These are phyloP conservation scores for Cyanistes caeruleus DNA, from an alignment of 2,113 vertebrate species.

Conservation along the genomic window DNA sequence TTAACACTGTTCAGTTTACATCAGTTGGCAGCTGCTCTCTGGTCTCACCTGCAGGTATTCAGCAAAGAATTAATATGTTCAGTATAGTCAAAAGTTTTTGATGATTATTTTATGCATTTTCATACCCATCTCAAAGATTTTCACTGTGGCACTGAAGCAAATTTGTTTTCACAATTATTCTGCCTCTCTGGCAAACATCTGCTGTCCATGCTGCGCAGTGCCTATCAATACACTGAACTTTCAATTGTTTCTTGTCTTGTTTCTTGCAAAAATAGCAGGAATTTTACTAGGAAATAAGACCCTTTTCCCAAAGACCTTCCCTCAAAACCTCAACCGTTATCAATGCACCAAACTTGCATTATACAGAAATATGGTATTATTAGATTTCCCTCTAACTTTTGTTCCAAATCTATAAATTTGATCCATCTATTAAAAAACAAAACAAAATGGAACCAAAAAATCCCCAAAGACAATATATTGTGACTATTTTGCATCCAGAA, in stretches of 20 bases:
- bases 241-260: not conserved
- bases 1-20: not conserved
- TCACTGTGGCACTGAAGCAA: not conserved
- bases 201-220: not conserved
- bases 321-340: not conserved
- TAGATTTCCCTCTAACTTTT: not conserved
- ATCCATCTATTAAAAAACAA: not conserved
- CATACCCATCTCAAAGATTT: not conserved
- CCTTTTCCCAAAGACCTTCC: not conserved
- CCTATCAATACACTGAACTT: not conserved
- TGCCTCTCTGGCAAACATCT: slow-evolving; percentile 8
- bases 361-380: not conserved
- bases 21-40: not conserved
- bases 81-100: not conserved
- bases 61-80: not conserved
- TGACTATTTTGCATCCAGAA: not conserved
- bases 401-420: not conserved
- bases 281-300: not conserved
- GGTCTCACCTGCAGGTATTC: not conserved
- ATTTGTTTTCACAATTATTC: not conserved
- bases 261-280: not conserved
- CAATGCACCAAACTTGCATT: not conserved
- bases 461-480: not conserved
- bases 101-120: not conserved
- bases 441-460: not conserved